Percentiles rank a stretch among this genome's conserved stretches.
Evolutionary conservation across 92 coral and sea anemone species (phyloP).

Genomic region (Bergia puertoricense): DNA sequence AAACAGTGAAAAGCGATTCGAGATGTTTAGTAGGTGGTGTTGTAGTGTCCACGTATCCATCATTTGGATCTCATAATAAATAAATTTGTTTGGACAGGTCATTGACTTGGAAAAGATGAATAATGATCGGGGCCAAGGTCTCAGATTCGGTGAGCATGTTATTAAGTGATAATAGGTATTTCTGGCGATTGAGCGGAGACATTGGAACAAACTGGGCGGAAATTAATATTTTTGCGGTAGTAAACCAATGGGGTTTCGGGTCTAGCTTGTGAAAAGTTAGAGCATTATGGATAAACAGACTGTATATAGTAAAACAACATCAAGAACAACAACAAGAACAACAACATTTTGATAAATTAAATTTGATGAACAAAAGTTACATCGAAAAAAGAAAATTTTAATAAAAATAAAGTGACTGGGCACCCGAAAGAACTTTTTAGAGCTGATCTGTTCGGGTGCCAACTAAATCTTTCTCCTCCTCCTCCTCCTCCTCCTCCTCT

Average conservation of each 20-base stretch:
- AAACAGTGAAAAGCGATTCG: not conserved
- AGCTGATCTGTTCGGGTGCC: no score
- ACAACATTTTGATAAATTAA: no score
- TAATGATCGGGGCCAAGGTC: not conserved
- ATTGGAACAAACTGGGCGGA: not conserved
- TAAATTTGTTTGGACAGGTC: conserved; percentile 12
- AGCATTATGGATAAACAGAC: not conserved
- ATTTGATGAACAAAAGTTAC: not conserved
- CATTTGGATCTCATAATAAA: not conserved
- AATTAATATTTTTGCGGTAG: not conserved
- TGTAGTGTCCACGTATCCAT: not conserved
- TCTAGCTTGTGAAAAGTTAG: not conserved
- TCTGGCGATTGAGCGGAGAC: not conserved
- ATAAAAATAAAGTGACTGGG: no score
- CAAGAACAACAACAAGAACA: no score
- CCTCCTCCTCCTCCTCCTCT: no score
- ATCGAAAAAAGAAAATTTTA: not conserved
- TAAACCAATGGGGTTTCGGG: not conserved
- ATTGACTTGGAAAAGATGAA: conserved; percentile 23
- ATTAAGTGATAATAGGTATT: not conserved
- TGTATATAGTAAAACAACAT: not conserved
- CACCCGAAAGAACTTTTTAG: no score
- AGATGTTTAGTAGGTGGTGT: no score
- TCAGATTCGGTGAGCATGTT: conserved; percentile 24
- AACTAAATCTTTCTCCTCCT: no score